Evolutionary conservation across 2,113 vertebrate species (phyloP).

Genomic region (Uropsilus gracilis): DNA sequence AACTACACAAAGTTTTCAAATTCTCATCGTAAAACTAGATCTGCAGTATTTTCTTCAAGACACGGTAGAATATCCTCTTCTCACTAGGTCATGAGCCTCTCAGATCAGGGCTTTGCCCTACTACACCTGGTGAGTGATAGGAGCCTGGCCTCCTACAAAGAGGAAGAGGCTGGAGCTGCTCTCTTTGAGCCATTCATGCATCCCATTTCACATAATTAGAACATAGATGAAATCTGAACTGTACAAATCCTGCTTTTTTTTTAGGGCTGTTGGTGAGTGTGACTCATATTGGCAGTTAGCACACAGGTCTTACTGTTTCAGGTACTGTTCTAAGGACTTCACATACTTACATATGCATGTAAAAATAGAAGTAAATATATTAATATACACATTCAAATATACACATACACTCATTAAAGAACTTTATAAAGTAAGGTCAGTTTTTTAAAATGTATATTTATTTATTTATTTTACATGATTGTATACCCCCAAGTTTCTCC

Average conservation of each 20-base stretch:
- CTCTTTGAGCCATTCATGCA: not conserved
- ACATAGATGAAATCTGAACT: not conserved
- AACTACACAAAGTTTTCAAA: not conserved
- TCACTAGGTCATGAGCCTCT: not conserved
- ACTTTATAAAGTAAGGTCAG: not conserved
- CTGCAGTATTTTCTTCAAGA: not conserved
- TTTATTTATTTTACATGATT: too few relatives aligned
- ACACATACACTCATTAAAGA: not conserved
- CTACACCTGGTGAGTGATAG: not conserved
- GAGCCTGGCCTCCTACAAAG: not conserved
- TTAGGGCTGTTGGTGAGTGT: not conserved
- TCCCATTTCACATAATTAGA: not conserved
- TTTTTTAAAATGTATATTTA: too few relatives aligned
- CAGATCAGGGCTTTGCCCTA: too few relatives aligned
- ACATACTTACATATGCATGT: not conserved
- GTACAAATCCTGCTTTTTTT: not conserved
- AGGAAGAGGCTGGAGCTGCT: not conserved
- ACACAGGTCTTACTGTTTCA: not conserved
- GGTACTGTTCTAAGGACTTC: not conserved
- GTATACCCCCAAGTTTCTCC: too few relatives aligned
- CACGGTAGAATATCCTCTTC: not conserved
- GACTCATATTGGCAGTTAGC: not conserved
- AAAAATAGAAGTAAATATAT: not conserved
- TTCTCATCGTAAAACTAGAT: not conserved
- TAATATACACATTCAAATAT: not conserved